Conservation (phyloP, 2,797 vertebrate genomes). For the Sternarchorhynchus goeldii region DNA sequence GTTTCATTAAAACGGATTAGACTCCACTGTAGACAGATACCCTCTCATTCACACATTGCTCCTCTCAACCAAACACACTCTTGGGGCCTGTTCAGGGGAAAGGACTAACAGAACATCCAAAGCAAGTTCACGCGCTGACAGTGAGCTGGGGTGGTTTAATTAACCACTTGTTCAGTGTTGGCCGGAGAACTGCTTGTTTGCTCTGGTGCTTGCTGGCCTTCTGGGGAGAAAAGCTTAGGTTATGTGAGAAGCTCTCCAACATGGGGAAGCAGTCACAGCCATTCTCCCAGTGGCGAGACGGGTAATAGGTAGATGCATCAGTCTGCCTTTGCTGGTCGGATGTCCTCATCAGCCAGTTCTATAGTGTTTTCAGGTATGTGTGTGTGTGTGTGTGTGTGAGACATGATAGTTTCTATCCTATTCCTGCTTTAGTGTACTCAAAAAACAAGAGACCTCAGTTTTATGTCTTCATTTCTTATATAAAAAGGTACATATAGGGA, state of each 20-base stretch:
- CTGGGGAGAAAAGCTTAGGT: not conserved
- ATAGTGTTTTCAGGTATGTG: not conserved
- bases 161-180: not conserved
- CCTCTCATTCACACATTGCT: no score
- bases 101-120: not conserved
- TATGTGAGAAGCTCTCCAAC: constrained; percentile 8
- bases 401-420: no score
- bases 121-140: not conserved
- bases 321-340: not conserved
- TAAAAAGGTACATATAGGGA: no score
- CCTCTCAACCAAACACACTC: no score
- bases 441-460: no score
- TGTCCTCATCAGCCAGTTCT: not conserved
- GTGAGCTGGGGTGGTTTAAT: not conserved
- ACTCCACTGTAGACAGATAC: not conserved
- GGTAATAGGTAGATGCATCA: not conserved
- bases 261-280: constrained; percentile 5
- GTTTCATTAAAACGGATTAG: not conserved
- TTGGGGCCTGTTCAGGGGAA: not conserved
- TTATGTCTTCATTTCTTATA: no score
- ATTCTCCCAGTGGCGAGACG: not conserved
- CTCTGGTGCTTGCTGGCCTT: constrained; percentile 40
- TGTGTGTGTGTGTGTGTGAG: not conserved
- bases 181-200: constrained; percentile 47
- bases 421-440: no score